Evolutionary conservation across 2,797 vertebrate species (phyloP).

Genomic region (Taeniopygia guttata): DNA sequence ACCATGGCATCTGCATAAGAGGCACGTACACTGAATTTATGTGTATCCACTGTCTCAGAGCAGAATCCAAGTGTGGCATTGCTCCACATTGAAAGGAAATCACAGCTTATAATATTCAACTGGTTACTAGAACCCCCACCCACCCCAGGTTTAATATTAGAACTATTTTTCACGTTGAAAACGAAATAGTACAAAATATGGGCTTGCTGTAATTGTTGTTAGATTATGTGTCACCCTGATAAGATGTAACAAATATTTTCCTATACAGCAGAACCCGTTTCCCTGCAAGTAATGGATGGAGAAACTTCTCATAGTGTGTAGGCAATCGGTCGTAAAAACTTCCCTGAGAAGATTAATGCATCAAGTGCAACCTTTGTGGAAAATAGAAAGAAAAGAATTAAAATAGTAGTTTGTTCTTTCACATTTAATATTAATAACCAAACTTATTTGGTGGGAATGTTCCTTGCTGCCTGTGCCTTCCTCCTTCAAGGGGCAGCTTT

Average conservation of each 20-base stretch:
- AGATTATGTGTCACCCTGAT: conserved; percentile 85
- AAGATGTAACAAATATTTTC: conserved; percentile 86
- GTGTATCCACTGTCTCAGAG: neutral
- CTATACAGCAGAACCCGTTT: conserved; percentile 72
- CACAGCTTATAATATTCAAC: conserved; percentile 61
- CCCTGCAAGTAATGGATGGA: conserved; percentile 79
- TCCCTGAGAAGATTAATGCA: conserved; percentile 78
- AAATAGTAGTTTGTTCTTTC: conserved; percentile 60
- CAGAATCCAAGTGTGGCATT: neutral
- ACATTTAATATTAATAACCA: conserved; percentile 49
- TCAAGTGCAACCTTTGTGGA: conserved; percentile 64
- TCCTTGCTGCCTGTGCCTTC: neutral
- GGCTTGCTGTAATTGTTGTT: conserved; percentile 83
- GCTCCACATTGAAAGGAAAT: neutral
- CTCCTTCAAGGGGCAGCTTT: neutral
- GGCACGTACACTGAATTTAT: conserved; percentile 24
- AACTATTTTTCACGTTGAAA: conserved; percentile 73
- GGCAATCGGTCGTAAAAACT: conserved; percentile 81
- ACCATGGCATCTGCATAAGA: neutral
- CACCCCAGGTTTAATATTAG: conserved; percentile 70
- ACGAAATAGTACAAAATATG: conserved; percentile 81
- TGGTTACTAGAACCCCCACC: conserved; percentile 58
- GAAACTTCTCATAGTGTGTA: conserved; percentile 76
- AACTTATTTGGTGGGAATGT: neutral
- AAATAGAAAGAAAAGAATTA: conserved; percentile 69